Conservation (phyloP, 2,888 invertebrate genomes). For the Cataglyphis livida region DNA sequence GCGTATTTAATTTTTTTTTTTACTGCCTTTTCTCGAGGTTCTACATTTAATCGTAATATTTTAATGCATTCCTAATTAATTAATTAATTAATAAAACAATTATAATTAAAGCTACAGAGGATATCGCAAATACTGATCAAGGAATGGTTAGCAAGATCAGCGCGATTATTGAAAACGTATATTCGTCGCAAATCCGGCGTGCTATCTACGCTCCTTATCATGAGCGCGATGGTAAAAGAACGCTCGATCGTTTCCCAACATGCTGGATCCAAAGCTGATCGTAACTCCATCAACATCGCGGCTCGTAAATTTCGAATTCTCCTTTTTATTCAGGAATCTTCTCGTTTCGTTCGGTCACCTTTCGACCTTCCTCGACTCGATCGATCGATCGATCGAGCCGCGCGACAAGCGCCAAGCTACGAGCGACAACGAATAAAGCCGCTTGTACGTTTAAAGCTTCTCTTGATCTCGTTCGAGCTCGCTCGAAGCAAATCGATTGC, state of each 20-base stretch:
- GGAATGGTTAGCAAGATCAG: neutral
- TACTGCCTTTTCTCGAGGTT: neutral
- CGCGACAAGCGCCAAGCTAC: conserved; percentile 43
- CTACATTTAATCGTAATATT: neutral
- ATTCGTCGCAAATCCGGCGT: neutral
- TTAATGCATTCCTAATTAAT: conserved; percentile 22
- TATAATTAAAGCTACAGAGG: neutral
- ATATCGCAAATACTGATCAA: conserved; percentile 19
- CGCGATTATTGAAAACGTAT: conserved; percentile 31
- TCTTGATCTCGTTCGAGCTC: conserved; percentile 46
- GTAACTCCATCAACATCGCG: conserved; percentile 29
- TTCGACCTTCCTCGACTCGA: conserved; percentile 40
- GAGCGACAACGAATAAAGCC: conserved; percentile 18
- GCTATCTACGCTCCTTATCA: conserved; percentile 45
- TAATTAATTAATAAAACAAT: neutral
- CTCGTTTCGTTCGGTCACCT: conserved; percentile 55
- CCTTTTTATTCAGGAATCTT: conserved; percentile 14
- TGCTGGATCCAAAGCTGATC: conserved; percentile 15
- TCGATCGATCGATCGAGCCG: conserved; percentile 55
- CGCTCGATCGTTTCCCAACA: conserved; percentile 26
- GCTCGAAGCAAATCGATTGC: conserved; percentile 54
- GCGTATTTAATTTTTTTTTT: neutral
- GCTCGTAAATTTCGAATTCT: conserved; percentile 53
- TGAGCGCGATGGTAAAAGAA: conserved; percentile 4
- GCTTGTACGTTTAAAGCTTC: conserved; percentile 43